A percentile compares a stretch with the other conserved stretches of the same genome.
These are phyloP conservation scores for Florisuga fusca DNA, from an alignment of 2,797 vertebrate species.

Conservation along the genomic window DNA sequence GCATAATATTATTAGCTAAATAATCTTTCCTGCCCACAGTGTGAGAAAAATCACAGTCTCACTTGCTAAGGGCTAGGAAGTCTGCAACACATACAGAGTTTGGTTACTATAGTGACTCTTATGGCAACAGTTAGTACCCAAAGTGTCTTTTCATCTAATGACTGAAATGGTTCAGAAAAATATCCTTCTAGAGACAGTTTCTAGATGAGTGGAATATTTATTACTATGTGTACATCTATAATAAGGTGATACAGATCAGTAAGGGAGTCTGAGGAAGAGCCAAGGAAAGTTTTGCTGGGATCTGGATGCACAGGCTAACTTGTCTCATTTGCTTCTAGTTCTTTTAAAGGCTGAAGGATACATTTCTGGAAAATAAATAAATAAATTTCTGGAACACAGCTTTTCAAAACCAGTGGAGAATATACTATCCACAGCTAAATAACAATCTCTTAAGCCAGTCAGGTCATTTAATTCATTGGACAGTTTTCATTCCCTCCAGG, in stretches of 20 bases:
- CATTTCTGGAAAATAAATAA: accelerated
- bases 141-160: slow-evolving; percentile 9
- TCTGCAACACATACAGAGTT: neutral
- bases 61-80: slow-evolving; percentile 20
- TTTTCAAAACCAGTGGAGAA: neutral
- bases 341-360: neutral
- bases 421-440: neutral
- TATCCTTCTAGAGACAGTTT: neutral
- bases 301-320: neutral
- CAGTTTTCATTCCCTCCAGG: neutral
- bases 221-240: neutral
- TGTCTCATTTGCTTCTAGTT: neutral
- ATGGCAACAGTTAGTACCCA: neutral
- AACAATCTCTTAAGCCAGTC: neutral
- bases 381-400: neutral
- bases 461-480: neutral
- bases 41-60: slow-evolving; percentile 38
- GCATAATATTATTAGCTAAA: slow-evolving; percentile 49
- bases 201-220: neutral
- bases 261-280: neutral
- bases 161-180: neutral
- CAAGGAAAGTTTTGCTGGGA: neutral
- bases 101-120: slow-evolving; percentile 63
- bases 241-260: neutral
- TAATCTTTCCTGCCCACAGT: neutral